Conservation (phyloP, 2,888 invertebrate genomes). For the Stenchaetothrips biformis region DNA sequence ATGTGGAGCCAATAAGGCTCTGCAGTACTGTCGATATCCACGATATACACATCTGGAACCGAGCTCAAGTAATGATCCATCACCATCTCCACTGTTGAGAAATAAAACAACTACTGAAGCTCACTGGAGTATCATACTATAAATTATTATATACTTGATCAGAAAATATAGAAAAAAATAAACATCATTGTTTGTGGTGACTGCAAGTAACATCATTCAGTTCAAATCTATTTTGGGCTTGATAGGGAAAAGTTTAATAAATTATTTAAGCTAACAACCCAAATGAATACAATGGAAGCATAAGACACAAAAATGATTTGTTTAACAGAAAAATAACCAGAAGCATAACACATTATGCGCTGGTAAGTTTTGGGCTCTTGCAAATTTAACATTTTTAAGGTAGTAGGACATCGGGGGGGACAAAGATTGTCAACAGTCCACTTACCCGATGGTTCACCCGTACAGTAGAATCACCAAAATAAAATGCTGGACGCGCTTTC, state of each 20-base stretch:
- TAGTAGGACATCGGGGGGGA: no score
- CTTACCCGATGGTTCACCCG: conserved; percentile 12
- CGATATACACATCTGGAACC: conserved; percentile 42
- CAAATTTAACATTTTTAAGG: no score
- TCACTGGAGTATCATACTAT: not conserved
- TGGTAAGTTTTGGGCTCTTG: no score
- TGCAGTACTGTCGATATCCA: conserved; percentile 42
- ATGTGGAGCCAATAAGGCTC: conserved; percentile 43
- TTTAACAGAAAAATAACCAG: not conserved
- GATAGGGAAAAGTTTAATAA: not conserved
- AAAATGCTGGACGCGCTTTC: conserved; percentile 65
- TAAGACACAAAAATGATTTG: not conserved
- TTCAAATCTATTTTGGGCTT: no score
- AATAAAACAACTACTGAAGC: conserved; percentile 14
- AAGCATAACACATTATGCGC: no score
- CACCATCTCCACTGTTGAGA: conserved; percentile 25
- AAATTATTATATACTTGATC: not conserved
- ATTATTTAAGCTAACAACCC: not conserved
- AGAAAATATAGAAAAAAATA: not conserved
- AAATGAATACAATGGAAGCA: not conserved
- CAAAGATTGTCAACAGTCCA: not conserved
- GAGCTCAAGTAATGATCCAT: conserved; percentile 31
- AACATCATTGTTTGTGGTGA: no score
- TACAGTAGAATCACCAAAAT: conserved; percentile 52
- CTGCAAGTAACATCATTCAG: no score